Conservation (phyloP, 1,140 invertebrate genomes). For the Archivesica marissinica region DNA sequence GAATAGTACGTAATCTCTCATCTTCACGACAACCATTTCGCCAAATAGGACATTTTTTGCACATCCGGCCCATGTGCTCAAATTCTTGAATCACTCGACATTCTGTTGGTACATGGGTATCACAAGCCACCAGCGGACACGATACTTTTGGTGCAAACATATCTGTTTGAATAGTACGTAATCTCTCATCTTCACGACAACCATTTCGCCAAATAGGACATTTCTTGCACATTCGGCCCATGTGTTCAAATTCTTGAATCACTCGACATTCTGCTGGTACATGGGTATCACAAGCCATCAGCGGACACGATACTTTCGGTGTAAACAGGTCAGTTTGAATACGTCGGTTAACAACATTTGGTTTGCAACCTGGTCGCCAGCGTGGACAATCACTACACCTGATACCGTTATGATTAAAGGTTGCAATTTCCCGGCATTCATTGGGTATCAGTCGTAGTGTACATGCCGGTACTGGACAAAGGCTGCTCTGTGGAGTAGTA, state of each 20-base stretch:
- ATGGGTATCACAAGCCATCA: too few relatives aligned
- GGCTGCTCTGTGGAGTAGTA: background rate
- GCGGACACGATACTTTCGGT: too few relatives aligned
- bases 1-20: background rate
- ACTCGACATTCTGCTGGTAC: too few relatives aligned
- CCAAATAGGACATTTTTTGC: slow-evolving; percentile 34
- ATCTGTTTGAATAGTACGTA: background rate
- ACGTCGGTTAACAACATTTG: too few relatives aligned
- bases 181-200: background rate
- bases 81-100: slow-evolving; percentile 38
- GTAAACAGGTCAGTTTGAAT: too few relatives aligned
- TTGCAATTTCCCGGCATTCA: slow-evolving; percentile 48
- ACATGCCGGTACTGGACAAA: slow-evolving; percentile 37
- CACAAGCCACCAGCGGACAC: slow-evolving; percentile 32
- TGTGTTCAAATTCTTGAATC: too few relatives aligned
- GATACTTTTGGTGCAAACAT: too few relatives aligned
- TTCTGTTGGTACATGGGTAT: slow-evolving; percentile 24
- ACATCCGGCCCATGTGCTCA: slow-evolving; percentile 5
- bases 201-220: slow-evolving; percentile 6
- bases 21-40: background rate
- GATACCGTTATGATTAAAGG: background rate
- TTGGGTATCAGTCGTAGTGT: slow-evolving; percentile 31
- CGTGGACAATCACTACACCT: slow-evolving; percentile 20
- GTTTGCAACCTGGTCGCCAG: background rate
- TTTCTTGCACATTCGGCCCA: slow-evolving; percentile 28